Conservation (phyloP, 1,140 invertebrate genomes). For the Amyelois transitella region DNA sequence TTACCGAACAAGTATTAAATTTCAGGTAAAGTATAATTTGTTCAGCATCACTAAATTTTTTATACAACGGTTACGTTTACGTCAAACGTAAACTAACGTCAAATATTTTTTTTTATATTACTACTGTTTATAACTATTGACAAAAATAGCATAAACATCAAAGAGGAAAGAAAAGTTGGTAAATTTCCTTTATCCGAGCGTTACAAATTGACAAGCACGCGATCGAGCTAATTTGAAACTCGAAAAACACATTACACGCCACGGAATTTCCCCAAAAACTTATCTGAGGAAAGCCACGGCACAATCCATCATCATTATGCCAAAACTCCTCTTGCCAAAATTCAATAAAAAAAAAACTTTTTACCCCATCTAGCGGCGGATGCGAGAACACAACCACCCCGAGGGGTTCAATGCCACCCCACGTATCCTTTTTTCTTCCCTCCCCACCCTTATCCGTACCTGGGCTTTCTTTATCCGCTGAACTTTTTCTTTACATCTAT, state of each 20-base stretch:
- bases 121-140: no score
- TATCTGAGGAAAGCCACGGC: constrained; percentile 62
- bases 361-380: constrained; percentile 61
- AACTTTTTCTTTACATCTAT: constrained; percentile 63
- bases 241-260: constrained; percentile 63
- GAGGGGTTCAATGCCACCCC: constrained; percentile 47
- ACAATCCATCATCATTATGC: constrained; percentile 73
- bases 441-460: constrained; percentile 71
- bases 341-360: constrained; percentile 70
- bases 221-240: constrained; percentile 56
- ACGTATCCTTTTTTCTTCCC: constrained; percentile 69
- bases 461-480: constrained; percentile 70
- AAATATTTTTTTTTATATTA: no score
- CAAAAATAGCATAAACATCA: no score
- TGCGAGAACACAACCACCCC: constrained; percentile 37
- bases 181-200: constrained; percentile 10
- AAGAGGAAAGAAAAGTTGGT: no score
- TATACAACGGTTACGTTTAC: not conserved
- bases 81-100: no score
- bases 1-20: no score
- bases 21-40: no score
- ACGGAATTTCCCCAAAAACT: constrained; percentile 59
- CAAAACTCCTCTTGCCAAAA: constrained; percentile 60
- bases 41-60: not conserved
- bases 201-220: constrained; percentile 36